These are phyloP conservation scores for Steatocranus sp. DNA, from an alignment of 2,797 vertebrate species.

Conservation along the genomic window DNA sequence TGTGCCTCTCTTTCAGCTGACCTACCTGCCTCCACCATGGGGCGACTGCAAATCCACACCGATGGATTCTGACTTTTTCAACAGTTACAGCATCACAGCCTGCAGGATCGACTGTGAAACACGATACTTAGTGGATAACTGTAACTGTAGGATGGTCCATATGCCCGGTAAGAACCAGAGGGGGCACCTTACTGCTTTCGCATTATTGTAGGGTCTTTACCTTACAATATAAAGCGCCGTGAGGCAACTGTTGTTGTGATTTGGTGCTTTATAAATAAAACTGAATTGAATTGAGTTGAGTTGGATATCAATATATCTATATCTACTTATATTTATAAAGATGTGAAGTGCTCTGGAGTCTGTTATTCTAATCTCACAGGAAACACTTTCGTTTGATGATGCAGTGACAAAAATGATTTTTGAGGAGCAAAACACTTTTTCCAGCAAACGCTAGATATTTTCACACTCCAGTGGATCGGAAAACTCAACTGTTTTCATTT, in stretches of 20 bases:
- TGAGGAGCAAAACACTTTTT: not conserved
- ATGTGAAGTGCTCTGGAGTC: not conserved
- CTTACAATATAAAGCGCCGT: not conserved
- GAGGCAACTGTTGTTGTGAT: not conserved
- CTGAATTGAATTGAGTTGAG: not conserved
- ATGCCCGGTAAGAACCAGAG: constrained; percentile 85
- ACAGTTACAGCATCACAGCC: constrained; percentile 93
- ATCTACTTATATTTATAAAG: not conserved
- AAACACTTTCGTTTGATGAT: not conserved
- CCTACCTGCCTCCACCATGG: constrained; percentile 95
- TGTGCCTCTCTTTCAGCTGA: constrained; percentile 77
- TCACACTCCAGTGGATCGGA: constrained; percentile 37
- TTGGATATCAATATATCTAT: not conserved
- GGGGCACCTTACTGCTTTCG: not conserved
- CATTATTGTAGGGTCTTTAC: not conserved
- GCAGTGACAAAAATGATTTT: not conserved
- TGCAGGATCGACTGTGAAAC: constrained; percentile 98
- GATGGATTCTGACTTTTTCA: constrained; percentile 95
- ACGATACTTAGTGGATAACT: constrained; percentile 97
- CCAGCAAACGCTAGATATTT: constrained; percentile 6
- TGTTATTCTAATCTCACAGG: not conserved
- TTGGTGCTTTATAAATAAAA: not conserved
- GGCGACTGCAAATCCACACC: constrained; percentile 90
- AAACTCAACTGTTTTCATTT: constrained; percentile 41
- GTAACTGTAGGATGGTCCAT: constrained; percentile 99